A percentile compares a stretch with the other conserved stretches of the same genome.
Evolutionary conservation across 2,797 vertebrate species (phyloP).

Genomic region (Hapalemur alaotrensis): DNA sequence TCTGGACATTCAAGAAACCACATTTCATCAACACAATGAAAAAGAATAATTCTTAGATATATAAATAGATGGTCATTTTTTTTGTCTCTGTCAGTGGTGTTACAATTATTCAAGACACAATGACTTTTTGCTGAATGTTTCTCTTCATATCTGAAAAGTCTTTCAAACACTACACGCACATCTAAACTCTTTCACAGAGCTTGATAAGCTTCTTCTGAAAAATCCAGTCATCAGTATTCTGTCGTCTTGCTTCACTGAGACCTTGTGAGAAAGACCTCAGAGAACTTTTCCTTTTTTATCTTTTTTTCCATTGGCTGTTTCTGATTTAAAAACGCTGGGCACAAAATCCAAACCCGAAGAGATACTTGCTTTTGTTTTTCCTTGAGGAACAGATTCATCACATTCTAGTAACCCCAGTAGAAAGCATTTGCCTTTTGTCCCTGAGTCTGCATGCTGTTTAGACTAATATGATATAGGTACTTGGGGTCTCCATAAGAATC

Average conservation of each 20-base stretch:
- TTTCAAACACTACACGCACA: slow-evolving; percentile 63
- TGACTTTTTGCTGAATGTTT: slow-evolving; percentile 60
- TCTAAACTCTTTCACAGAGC: slow-evolving; percentile 46
- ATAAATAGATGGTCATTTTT: slow-evolving; percentile 70
- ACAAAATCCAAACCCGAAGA: background rate
- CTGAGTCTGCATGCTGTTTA: background rate
- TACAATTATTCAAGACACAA: slow-evolving; percentile 68
- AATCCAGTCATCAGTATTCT: slow-evolving; percentile 3
- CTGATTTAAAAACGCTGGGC: background rate
- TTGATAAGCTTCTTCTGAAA: slow-evolving; percentile 13
- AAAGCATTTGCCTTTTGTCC: background rate
- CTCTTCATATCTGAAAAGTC: slow-evolving; percentile 46
- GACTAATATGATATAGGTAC: background rate
- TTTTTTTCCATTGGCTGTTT: background rate
- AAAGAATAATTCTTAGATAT: slow-evolving; percentile 66
- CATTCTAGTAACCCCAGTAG: background rate
- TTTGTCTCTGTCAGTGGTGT: slow-evolving; percentile 55
- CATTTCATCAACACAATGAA: slow-evolving; percentile 55
- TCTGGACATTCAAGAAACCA: slow-evolving; percentile 53
- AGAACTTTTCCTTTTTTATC: background rate
- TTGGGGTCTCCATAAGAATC: background rate
- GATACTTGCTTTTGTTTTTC: background rate
- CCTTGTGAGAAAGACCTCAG: background rate
- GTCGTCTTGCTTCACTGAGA: background rate
- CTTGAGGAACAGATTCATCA: background rate